These are phyloP conservation scores for Stictonetta naevosa DNA, from an alignment of 2,113 vertebrate genomes.

Conservation along the genomic window DNA sequence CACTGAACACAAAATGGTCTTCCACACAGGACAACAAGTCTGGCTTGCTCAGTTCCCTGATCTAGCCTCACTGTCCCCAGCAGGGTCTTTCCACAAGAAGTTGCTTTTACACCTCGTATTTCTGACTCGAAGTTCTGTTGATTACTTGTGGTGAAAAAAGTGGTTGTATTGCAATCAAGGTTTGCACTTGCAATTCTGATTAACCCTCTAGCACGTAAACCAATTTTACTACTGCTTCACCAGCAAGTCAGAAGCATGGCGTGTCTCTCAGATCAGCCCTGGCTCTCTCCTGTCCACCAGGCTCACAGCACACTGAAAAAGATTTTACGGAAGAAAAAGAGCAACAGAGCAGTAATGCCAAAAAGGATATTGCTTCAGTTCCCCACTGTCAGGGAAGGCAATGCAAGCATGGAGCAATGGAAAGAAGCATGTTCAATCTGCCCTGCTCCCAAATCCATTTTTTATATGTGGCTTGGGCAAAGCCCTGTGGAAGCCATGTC, in stretches of 20 bases:
- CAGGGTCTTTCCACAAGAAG: neutral
- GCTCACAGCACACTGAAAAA: neutral
- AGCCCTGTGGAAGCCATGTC: neutral
- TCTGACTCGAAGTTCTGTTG: neutral
- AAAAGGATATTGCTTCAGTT: neutral
- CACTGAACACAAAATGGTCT: accelerated
- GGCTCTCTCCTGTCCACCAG: neutral
- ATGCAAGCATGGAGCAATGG: neutral
- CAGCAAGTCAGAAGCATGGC: neutral
- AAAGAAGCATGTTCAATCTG: neutral
- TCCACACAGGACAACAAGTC: neutral
- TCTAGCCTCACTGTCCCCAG: neutral
- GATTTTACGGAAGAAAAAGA: neutral
- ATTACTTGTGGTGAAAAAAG: neutral
- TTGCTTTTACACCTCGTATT: neutral
- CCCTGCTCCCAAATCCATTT: neutral
- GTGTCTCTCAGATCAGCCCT: neutral
- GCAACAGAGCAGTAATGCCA: accelerated
- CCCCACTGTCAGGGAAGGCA: accelerated
- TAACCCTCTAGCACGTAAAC: neutral
- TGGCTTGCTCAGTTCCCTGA: neutral
- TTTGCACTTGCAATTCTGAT: neutral
- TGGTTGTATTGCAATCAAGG: accelerated
- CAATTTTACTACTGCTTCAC: neutral
- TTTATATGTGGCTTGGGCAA: neutral